Percentiles rank a stretch among this genome's conserved stretches.
phyloP scores from a whole-genome alignment of 2,797 vertebrate species.

The Sebastes iracundus region DNA sequence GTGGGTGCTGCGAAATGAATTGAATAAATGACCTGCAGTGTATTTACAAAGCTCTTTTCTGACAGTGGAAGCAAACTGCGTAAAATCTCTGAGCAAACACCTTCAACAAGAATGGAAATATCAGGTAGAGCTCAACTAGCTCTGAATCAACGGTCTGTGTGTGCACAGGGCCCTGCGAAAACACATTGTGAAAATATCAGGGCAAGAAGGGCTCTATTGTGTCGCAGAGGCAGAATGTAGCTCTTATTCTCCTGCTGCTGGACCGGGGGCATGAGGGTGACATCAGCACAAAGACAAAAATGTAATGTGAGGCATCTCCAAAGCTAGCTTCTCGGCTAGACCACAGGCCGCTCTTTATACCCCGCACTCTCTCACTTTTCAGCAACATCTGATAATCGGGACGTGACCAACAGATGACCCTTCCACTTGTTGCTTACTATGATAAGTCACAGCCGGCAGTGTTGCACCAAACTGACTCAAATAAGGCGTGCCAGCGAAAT shows the following conservation, averaged over 20 bases:
- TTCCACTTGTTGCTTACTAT: conserved; percentile 62
- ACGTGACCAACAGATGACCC: conserved; percentile 74
- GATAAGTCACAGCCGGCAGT: conserved; percentile 50
- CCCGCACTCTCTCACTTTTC: conserved; percentile 63
- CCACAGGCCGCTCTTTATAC: conserved; percentile 71
- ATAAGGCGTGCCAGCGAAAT: conserved; percentile 20
- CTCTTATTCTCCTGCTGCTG: conserved; percentile 76
- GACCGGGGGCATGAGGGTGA: conserved; percentile 71
- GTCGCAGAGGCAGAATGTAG: conserved; percentile 70
- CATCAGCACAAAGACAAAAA: conserved; percentile 82
- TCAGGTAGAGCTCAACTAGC: conserved; percentile 32
- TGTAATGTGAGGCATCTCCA: conserved; percentile 78
- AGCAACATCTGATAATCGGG: conserved; percentile 67
- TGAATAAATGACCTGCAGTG: conserved; percentile 17
- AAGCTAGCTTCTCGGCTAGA: conserved; percentile 68
- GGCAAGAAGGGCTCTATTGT: conserved; percentile 80
- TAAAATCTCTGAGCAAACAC: conserved; percentile 51
- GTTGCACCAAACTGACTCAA: conserved; percentile 28
- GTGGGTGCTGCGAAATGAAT: background rate
- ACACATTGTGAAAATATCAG: conserved; percentile 78
- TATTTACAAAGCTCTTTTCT: conserved; percentile 16
- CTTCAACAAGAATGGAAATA: conserved; percentile 44
- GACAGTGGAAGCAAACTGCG: conserved; percentile 18
- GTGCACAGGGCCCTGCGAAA: conserved; percentile 56
- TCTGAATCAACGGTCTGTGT: conserved; percentile 47